Evolutionary conservation across 2,888 invertebrate genomes (phyloP), one percentile per base, ranked within the genome.

Genomic region (Coleophora flavipennella): DNA sequence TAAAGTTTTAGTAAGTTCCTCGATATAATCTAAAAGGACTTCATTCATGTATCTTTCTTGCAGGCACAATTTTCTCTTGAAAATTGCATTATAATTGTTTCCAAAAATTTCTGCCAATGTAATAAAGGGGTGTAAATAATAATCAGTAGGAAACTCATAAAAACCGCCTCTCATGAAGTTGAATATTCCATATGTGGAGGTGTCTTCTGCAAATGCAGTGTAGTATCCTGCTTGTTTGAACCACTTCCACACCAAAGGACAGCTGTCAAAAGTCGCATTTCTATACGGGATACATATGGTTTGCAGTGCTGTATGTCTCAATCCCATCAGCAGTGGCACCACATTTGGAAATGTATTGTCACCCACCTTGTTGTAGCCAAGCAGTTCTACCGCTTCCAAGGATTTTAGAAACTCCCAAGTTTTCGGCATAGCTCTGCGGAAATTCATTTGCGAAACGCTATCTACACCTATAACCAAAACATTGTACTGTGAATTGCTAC

Each of bases 281-380:
- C 67, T 58, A n/a, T 74, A 67, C 0, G 81, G 81, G 74, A 89
- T 86, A 57, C 93, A 94, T 0, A 67, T 76, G 11, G 73, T 63
- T 31, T 69, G 67, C 25, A 93, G 56, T 54, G 93, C 91, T 2
- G 73, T 69, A 25, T 84, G 86, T 0, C 1, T 85, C 72, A 60
- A 94, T 92, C 95, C 96, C 2, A 89, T 87, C 4, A 96, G 70
- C 29, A 93, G 83, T 0, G 96, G 91, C 14, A 94, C 86, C 25
- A 96, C 60, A 67, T 96, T 97, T 0, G 93, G 92, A 61, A 92
- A 95, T 0, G 95, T 95, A 62, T 95, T 94, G 67, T 95, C 94
- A 1, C 89, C 96, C 2, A 96, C 90, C 80, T 95, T 96, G 60
- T 92, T 95, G 67, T 94, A 95, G 1, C 96, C 96, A 46, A 90